Base-by-base conservation (phyloP, 2,113 vertebrate genomes). In the Eupsittula cactorum region DNA sequence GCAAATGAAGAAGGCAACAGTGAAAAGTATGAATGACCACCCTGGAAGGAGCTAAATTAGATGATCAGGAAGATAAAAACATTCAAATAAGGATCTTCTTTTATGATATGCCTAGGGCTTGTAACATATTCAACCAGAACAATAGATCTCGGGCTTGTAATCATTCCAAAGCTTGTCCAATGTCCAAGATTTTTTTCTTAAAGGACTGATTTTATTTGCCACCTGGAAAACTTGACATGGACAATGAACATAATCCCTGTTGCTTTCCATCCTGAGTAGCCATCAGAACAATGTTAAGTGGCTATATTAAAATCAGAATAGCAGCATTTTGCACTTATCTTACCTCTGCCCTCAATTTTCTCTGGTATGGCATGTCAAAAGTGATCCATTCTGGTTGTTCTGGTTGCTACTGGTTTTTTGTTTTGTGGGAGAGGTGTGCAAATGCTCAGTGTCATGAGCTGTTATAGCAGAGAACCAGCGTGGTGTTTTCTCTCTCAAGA, bases 11-110 rank as follows among this genome's bases (percentile, higher is more conserved):
- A 78, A 68, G 47, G 79, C 4, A 57, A 47, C 57, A 62, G 75
- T 33, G 71, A 86, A 70, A 68, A 86, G 92, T 88, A 91, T 81
- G 86, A 95, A 82, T 73, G 67, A 41, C 64, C 70, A 46, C 44
- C 27, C 39, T 91, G 62, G 50, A 82, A 95, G 53, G 60, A 92
- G n/a, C 76, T 82, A 42, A 91, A 89, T 85, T 88, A 79, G 65
- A 68, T 84, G 88, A 82, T 80, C 82, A 71, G 49, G 42, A 53
- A 70, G 74, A 92, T 47, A 67, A 92, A 76, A 87, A 25, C 78
- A 65, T 91, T 92, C 49, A 89, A 41, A 84, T 82, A 89, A 55
- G 70, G 67, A 71, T 65, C 76, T 59, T 31, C 27, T 82, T 81
- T 15, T 63, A 37, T 82, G 29, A 69, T 55, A 47, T 84, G 86